Evolutionary conservation across 2,888 invertebrate species (phyloP).

Genomic region (Lysandra bellargus): DNA sequence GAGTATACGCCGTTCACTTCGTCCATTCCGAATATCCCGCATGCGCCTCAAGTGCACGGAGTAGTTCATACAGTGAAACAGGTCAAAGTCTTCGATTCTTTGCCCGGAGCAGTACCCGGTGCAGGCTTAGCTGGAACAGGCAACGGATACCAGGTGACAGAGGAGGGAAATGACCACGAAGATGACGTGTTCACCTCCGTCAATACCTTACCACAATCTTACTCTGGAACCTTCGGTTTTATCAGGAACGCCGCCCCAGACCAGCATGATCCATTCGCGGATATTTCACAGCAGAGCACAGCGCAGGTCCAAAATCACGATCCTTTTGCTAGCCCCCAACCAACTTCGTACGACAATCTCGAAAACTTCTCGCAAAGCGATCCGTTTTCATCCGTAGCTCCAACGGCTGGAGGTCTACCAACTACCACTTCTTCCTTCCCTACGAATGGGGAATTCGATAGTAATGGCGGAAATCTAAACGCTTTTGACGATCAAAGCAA

Average conservation of each 20-base stretch:
- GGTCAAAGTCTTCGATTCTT: conserved; percentile 67
- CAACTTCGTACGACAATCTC: conserved; percentile 51
- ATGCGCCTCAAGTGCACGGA: conserved; percentile 53
- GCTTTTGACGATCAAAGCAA: conserved; percentile 55
- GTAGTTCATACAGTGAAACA: conserved; percentile 68
- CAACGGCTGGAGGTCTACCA: conserved; percentile 47
- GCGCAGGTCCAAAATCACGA: conserved; percentile 50
- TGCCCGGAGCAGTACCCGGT: conserved; percentile 58
- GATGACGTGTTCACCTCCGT: conserved; percentile 63
- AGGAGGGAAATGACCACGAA: conserved; percentile 63
- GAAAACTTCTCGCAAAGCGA: conserved; percentile 56
- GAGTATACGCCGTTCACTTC: conserved; percentile 57
- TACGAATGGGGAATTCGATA: conserved; percentile 24
- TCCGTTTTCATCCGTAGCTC: conserved; percentile 51
- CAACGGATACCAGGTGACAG: conserved; percentile 70
- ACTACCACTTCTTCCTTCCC: conserved; percentile 53
- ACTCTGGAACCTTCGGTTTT: conserved; percentile 61
- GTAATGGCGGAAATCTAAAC: conserved; percentile 46
- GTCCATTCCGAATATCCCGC: conserved; percentile 50
- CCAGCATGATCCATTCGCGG: conserved; percentile 55
- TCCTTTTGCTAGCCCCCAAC: conserved; percentile 55
- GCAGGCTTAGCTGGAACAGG: conserved; percentile 40
- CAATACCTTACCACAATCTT: conserved; percentile 59
- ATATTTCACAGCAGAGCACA: conserved; percentile 52
- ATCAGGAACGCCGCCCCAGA: conserved; percentile 55